phyloP scores from a whole-genome alignment of 1,140 invertebrate species.

The Procambarus clarkii region DNA sequence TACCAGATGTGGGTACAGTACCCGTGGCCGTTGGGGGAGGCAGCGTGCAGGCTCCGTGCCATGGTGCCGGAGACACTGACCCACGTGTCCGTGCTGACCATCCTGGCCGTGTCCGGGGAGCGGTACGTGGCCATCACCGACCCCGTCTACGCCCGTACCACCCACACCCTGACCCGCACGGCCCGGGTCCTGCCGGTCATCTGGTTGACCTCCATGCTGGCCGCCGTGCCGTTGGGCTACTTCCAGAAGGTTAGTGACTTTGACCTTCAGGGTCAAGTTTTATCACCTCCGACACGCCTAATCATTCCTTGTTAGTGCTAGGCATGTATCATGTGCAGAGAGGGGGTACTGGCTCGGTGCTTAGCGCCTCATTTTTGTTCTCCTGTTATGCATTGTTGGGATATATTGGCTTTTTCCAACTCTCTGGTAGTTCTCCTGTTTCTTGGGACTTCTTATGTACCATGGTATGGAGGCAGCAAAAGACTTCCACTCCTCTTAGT shows the following conservation, averaged over 20 bases:
- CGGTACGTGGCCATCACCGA: slow-evolving; percentile 61
- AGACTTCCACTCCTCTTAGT: no score
- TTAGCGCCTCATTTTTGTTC: no score
- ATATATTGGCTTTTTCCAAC: no score
- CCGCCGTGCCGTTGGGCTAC: slow-evolving; percentile 50
- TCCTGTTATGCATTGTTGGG: no score
- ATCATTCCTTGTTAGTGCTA: no score
- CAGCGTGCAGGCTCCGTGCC: slow-evolving; percentile 77
- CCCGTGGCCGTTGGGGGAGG: slow-evolving; percentile 78
- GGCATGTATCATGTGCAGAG: no score
- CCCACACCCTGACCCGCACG: slow-evolving; percentile 50
- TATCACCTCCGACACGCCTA: neutral
- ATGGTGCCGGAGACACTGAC: slow-evolving; percentile 76
- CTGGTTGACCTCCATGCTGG: slow-evolving; percentile 44
- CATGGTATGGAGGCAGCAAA: no score
- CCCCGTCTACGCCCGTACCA: slow-evolving; percentile 60
- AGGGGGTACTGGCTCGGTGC: no score
- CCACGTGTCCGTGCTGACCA: slow-evolving; percentile 73
- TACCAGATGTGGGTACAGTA: slow-evolving; percentile 77
- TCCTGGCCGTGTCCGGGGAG: slow-evolving; percentile 60
- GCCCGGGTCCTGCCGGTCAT: slow-evolving; percentile 52
- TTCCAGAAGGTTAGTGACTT: slow-evolving; percentile 36
- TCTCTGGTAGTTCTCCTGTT: no score
- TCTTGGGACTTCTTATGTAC: no score
- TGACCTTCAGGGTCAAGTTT: neutral